phyloP scores from a whole-genome alignment of 2,113 vertebrate genomes.

The Uria aalge region DNA sequence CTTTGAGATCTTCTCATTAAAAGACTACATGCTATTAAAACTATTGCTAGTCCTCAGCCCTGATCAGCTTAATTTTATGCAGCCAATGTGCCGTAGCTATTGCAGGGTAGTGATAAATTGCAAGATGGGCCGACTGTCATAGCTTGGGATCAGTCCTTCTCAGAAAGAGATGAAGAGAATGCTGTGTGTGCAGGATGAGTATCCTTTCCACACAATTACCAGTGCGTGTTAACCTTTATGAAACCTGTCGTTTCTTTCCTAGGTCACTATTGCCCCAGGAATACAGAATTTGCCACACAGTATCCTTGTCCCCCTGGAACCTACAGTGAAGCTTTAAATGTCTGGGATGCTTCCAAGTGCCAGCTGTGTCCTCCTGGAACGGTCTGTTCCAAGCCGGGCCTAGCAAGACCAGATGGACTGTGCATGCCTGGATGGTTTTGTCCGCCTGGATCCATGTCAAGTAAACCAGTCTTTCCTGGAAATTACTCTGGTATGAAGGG shows the following conservation, averaged over 20 bases:
- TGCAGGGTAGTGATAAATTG: neutral
- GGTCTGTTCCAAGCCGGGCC: constrained; percentile 73
- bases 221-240: neutral
- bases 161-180: neutral
- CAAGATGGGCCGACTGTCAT: rapidly evolving
- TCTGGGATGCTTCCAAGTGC: constrained; percentile 31
- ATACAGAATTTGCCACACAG: constrained; percentile 63
- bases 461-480: neutral
- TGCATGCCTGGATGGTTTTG: constrained; percentile 68
- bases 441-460: constrained; percentile 30
- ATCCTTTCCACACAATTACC: neutral
- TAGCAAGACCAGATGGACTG: constrained; percentile 49
- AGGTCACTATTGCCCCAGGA: constrained; percentile 85
- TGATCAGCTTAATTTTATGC: neutral
- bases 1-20: neutral
- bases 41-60: neutral
- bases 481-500: neutral
- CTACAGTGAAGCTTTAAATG: constrained; percentile 32
- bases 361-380: constrained; percentile 76
- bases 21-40: neutral
- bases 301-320: constrained; percentile 72
- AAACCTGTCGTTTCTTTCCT: neutral
- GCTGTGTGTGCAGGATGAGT: neutral
- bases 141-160: neutral
- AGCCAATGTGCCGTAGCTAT: rapidly evolving